phyloP scores from a whole-genome alignment of 2,797 vertebrate genomes.

The Spea hammondii region DNA sequence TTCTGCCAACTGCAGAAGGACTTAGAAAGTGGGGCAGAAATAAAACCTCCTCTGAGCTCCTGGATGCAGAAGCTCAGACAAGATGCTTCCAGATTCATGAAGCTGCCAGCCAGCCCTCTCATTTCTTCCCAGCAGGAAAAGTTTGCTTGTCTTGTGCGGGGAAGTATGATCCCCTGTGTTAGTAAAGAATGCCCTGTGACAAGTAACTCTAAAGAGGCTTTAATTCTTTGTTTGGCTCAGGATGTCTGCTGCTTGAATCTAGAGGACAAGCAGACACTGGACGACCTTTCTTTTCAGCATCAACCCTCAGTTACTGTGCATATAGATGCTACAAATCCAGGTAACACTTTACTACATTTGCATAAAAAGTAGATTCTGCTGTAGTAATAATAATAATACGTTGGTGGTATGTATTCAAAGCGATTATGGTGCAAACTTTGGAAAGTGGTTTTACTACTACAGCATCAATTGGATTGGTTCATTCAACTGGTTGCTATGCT shows the following conservation, averaged over 20 bases:
- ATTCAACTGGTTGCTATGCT: too few species aligned
- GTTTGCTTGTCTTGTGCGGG: conserved; percentile 61
- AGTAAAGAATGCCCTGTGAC: conserved; percentile 61
- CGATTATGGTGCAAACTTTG: too few species aligned
- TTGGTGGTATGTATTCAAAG: too few species aligned
- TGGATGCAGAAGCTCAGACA: conserved; percentile 61
- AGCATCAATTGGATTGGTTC: too few species aligned
- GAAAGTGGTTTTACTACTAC: too few species aligned
- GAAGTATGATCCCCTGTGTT: conserved; percentile 56
- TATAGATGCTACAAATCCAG: conserved; percentile 67
- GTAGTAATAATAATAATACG: too few species aligned
- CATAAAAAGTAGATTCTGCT: too few species aligned
- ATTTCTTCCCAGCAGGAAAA: conserved; percentile 60
- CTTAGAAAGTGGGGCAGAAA: conserved; percentile 53
- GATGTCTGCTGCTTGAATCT: conserved; percentile 58
- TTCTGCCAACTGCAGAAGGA: conserved; percentile 61
- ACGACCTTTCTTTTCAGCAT: conserved; percentile 4
- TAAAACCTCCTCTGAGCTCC: conserved; percentile 55
- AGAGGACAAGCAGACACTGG: conserved; percentile 54
- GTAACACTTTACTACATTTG: conserved; percentile 45
- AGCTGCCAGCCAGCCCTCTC: conserved; percentile 59
- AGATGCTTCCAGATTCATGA: conserved; percentile 63
- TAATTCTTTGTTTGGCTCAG: conserved; percentile 61
- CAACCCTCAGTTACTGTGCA: conserved; percentile 58
- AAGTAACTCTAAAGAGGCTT: conserved; percentile 62